Evolutionary conservation across 2,888 invertebrate species (phyloP).

Genomic region (Scrobipalpa costella): DNA sequence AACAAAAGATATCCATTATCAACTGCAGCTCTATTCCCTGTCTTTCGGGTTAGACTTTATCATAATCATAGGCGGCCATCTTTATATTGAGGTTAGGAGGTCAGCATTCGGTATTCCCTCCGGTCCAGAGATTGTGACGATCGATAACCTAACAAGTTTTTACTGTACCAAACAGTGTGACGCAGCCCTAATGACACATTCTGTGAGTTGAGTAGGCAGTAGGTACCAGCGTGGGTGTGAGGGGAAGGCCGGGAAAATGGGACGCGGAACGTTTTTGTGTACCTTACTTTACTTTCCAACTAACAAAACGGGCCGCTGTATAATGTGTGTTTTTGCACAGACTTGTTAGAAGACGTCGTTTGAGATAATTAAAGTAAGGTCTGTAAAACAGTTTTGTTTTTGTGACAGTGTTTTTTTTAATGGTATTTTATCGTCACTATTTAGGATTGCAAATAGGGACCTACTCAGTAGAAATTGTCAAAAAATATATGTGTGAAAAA

Average conservation of each 20-base stretch:
- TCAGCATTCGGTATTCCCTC: too few species aligned
- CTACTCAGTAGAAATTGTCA: too few species aligned
- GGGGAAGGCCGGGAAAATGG: conserved; percentile 34
- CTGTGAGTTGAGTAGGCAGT: conserved; percentile 9
- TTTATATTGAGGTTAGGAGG: too few species aligned
- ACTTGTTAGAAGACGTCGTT: conserved; percentile 27
- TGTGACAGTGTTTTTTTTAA: background rate
- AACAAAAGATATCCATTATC: too few species aligned
- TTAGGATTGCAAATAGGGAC: too few species aligned
- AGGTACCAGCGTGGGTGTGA: conserved; percentile 9
- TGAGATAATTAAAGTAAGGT: conserved; percentile 26
- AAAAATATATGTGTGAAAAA: too few species aligned
- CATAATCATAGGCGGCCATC: too few species aligned
- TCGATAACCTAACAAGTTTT: background rate
- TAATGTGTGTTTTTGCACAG: conserved; percentile 43
- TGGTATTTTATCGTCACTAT: too few species aligned
- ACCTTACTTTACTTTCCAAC: conserved; percentile 44
- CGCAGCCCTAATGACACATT: conserved; percentile 38
- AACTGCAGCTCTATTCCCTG: too few species aligned
- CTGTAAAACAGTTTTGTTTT: background rate
- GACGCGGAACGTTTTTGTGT: conserved; percentile 45
- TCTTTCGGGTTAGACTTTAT: too few species aligned
- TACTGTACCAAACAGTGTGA: background rate
- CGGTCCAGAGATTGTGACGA: too few species aligned
- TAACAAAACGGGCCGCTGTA: conserved; percentile 38